phyloP scores from a whole-genome alignment of 2,113 vertebrate genomes.

The Amia ocellicauda region DNA sequence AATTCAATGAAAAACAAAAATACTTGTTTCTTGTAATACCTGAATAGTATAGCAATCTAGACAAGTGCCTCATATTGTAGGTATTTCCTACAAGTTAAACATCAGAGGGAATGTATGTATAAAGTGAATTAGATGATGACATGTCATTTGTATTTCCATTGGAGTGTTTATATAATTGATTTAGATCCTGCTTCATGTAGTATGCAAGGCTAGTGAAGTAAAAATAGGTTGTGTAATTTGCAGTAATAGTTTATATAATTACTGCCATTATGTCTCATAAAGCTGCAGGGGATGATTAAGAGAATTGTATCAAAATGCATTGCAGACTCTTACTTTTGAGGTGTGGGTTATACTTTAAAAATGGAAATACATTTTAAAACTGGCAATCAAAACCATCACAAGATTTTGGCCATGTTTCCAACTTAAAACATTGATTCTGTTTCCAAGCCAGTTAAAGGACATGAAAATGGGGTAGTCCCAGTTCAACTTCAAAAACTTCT shows the following conservation, averaged over 20 bases:
- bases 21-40: no score
- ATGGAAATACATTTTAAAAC: slow-evolving; percentile 20
- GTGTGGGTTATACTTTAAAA: slow-evolving; percentile 17
- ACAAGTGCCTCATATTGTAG: no score
- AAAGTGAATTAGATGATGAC: no score
- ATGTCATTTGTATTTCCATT: no score
- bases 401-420: slow-evolving; percentile 8
- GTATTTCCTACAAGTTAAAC: no score
- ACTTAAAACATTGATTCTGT: slow-evolving; percentile 16
- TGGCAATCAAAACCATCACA: slow-evolving; percentile 14
- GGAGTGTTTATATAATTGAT: no score
- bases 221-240: slow-evolving; percentile 25
- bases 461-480: no score
- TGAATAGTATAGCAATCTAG: no score
- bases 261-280: slow-evolving; percentile 16
- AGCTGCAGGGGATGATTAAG: slow-evolving; percentile 9
- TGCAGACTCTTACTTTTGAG: slow-evolving; percentile 3
- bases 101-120: no score
- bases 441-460: no score
- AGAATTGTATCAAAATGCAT: slow-evolving; percentile 25
- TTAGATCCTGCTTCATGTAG: slow-evolving; percentile 14
- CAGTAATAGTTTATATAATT: slow-evolving; percentile 9
- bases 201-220: slow-evolving; percentile 34
- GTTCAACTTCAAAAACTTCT: no score
- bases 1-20: no score